Evolutionary conservation across 2,888 invertebrate genomes (phyloP).

Genomic region (Creontiades dilutus): DNA sequence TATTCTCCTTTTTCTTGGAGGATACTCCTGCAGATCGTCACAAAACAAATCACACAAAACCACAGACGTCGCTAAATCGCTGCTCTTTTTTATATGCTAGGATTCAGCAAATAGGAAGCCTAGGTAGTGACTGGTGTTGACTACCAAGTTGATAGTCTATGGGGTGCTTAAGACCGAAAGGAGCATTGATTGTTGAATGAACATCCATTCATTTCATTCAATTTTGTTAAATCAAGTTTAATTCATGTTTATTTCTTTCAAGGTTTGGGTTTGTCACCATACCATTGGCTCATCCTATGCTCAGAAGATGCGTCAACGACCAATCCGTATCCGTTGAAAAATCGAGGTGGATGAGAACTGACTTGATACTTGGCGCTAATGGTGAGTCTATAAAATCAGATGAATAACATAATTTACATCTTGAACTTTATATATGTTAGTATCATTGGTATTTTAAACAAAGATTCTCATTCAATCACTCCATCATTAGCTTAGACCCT

Average conservation of each 20-base stretch:
- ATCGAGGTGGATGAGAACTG: slow-evolving; percentile 45
- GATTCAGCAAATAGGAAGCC: background rate
- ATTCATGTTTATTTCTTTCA: background rate
- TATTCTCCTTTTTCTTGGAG: no score
- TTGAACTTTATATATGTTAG: background rate
- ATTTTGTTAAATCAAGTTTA: no score
- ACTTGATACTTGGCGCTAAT: slow-evolving; percentile 35
- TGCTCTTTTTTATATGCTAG: slow-evolving; percentile 12
- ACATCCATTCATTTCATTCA: no score
- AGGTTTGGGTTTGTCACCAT: slow-evolving; percentile 53
- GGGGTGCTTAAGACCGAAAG: no score
- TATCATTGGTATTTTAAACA: background rate
- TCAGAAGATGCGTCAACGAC: background rate
- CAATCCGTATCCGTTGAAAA: background rate
- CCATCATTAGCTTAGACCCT: no score
- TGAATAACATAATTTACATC: no score
- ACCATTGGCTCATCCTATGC: slow-evolving; percentile 56
- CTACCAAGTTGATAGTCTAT: no score
- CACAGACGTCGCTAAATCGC: background rate
- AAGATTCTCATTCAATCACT: no score
- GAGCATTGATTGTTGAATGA: no score
- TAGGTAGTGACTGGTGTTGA: no score
- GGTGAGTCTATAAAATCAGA: background rate
- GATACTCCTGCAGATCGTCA: no score
- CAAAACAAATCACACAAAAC: no score